phyloP scores from a whole-genome alignment of 1,140 invertebrate genomes.

The Bombus pyrosoma region DNA sequence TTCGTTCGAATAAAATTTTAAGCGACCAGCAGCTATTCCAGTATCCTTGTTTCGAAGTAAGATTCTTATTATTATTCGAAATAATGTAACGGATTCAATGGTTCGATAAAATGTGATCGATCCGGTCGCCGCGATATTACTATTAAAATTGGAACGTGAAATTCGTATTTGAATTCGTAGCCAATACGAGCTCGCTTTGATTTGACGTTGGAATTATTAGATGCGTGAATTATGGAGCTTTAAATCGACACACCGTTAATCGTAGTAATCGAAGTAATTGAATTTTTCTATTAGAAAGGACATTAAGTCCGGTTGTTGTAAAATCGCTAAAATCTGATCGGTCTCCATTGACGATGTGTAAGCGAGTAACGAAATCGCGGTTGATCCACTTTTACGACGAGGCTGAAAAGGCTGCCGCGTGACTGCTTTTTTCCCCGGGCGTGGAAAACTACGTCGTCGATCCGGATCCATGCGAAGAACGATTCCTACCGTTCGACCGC shows the following conservation, averaged over 20 bases:
- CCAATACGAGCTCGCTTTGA: not conserved
- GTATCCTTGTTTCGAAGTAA: not conserved
- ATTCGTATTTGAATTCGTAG: not conserved
- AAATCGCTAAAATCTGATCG: not conserved
- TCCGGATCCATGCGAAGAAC: conserved; percentile 23
- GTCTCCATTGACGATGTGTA: not conserved
- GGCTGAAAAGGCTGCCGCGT: not conserved
- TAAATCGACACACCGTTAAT: not conserved
- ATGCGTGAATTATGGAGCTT: not conserved
- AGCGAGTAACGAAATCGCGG: not conserved
- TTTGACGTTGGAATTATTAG: not conserved
- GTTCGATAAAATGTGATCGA: not conserved
- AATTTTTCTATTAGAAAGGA: not conserved
- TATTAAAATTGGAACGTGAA: not conserved
- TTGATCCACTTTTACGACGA: not conserved
- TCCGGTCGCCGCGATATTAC: not conserved
- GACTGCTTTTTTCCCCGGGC: not conserved
- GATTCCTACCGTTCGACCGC: conserved; percentile 55
- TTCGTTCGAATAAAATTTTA: too few relatives aligned
- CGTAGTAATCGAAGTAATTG: not conserved
- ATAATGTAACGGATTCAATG: not conserved
- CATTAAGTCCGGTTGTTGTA: not conserved
- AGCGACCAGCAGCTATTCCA: not conserved
- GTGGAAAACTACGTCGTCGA: conserved; percentile 1
- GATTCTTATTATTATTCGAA: not conserved